Percentiles rank a stretch among this genome's conserved stretches.
Evolutionary conservation across 2,888 invertebrate species (phyloP).

Genomic region (Cheilosia urbana): DNA sequence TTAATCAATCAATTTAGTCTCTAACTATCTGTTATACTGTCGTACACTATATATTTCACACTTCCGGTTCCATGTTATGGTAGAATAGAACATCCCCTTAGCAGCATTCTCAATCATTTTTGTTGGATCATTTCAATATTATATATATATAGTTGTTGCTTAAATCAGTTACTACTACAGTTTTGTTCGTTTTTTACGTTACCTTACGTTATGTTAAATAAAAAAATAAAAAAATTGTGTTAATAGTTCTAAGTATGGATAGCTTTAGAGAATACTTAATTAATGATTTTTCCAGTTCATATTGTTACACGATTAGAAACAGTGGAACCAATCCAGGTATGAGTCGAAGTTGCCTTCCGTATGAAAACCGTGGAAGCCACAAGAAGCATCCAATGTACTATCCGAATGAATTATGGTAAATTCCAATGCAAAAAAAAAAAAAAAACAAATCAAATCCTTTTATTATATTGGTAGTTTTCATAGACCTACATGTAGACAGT

Average conservation of each 20-base stretch:
- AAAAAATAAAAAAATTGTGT: constrained; percentile 41
- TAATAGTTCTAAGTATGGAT: constrained; percentile 65
- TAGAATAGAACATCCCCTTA: constrained; percentile 19
- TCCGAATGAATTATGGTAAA: constrained; percentile 75
- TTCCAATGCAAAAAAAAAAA: constrained; percentile 47
- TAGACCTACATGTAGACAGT: constrained; percentile 43
- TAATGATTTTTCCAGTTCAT: constrained; percentile 74
- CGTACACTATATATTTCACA: constrained; percentile 5
- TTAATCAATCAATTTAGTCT: constrained; percentile 12
- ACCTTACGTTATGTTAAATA: constrained; percentile 52
- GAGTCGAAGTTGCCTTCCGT: constrained; percentile 75
- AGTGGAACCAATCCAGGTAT: constrained; percentile 75
- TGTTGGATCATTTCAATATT: constrained; percentile 26
- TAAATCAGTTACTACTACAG: constrained; percentile 52
- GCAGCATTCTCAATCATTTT: constrained; percentile 5
- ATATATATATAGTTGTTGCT: constrained; percentile 41
- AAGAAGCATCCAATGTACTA: constrained; percentile 74
- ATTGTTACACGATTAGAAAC: constrained; percentile 75
- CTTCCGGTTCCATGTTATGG: constrained; percentile 31
- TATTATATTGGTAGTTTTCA: constrained; percentile 31
- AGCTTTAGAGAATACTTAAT: constrained; percentile 71
- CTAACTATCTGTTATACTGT: constrained; percentile 25
- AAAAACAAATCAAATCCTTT: background rate
- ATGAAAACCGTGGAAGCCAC: constrained; percentile 74
- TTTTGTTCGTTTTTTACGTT: constrained; percentile 49